Base-by-base conservation (phyloP, 2,797 vertebrate genomes). In the Dallia pectoralis region DNA sequence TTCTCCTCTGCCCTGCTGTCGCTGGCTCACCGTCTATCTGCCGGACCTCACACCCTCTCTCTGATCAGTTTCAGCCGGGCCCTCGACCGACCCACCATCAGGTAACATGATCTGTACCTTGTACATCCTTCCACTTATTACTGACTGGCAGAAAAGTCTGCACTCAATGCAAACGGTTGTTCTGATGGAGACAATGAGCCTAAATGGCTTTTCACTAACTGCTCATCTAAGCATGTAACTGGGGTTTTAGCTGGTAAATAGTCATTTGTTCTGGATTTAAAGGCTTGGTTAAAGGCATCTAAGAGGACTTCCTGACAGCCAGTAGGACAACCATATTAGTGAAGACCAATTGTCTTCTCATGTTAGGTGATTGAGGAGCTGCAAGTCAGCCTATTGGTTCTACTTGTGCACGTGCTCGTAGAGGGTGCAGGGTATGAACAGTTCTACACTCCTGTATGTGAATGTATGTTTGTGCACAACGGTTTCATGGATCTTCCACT, bases 41-140 rank as follows among this genome's bases (percentile, higher is more conserved):
- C 76, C 36, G 68, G 71, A 32, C 61, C 19, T 29, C 32, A 86
- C 90, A 87, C 91, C 40, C 66, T 77, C 92, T 91, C 91, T 92
- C 82, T 74, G 78, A 73, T 84, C 96, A 99, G 97, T 99, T 99
- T 95, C 96, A 96, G 88, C 94, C 97, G 88, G 97, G 96, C 93
- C 97, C 97, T 92, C 96, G 97, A 93, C 96, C 96, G 89, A 94
- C 96, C 91, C 97, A 98, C 93, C 96, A 98, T 92, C 97, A 99
- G 97, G 97, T 99, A 98, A 16, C 19, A 22, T 49, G 40, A 44
- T 40, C 19, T 19, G 12, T 18, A 1, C 53, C 8, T 65, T 33
- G 27, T 33, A 27, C 22, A 48, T 25, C 27, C 27, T 47, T 27
- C 11, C 25, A 29, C 25, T 7, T 29, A 22, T 29, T 44, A 68